These are phyloP conservation scores for Poecilia gillii DNA, from an alignment of 2,797 vertebrate genomes.

Conservation along the genomic window DNA sequence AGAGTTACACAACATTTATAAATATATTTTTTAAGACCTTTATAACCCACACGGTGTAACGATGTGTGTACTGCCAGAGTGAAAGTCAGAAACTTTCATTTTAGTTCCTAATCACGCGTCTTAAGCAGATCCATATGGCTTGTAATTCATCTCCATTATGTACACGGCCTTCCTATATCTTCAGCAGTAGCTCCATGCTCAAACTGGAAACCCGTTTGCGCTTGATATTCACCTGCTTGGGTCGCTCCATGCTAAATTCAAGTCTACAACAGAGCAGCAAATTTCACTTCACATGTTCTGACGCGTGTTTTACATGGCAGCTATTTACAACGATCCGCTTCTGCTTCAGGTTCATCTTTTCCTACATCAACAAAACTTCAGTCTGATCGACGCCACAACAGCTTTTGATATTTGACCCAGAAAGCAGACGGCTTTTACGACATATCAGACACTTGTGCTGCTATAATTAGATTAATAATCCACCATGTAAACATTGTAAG, in stretches of 20 bases:
- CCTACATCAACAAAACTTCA: conserved; percentile 35
- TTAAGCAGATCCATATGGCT: conserved; percentile 20
- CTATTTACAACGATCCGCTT: conserved; percentile 61
- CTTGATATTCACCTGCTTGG: conserved; percentile 8
- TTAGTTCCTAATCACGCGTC: not conserved
- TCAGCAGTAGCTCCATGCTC: conserved; percentile 58
- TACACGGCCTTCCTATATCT: conserved; percentile 25
- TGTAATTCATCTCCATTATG: conserved; percentile 40
- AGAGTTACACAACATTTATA: conserved; percentile 22
- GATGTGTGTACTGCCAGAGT: not conserved
- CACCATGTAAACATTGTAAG: conserved; percentile 83
- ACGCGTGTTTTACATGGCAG: conserved; percentile 48
- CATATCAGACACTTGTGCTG: conserved; percentile 73
- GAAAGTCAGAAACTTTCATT: conserved; percentile 8
- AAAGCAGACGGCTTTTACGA: conserved; percentile 61
- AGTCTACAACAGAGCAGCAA: conserved; percentile 72
- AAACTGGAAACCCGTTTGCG: not conserved
- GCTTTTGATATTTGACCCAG: conserved; percentile 63
- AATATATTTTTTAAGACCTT: conserved; percentile 5
- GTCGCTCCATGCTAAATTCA: conserved; percentile 55
- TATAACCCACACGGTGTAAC: not conserved
- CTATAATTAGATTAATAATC: conserved; percentile 70
- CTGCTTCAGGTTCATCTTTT: conserved; percentile 22
- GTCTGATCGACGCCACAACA: conserved; percentile 43
- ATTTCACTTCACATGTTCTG: conserved; percentile 61